Evolutionary conservation across 1,140 invertebrate genomes (phyloP), one percentile per base, ranked within the genome.

Genomic region (Matsumurasca onukii): DNA sequence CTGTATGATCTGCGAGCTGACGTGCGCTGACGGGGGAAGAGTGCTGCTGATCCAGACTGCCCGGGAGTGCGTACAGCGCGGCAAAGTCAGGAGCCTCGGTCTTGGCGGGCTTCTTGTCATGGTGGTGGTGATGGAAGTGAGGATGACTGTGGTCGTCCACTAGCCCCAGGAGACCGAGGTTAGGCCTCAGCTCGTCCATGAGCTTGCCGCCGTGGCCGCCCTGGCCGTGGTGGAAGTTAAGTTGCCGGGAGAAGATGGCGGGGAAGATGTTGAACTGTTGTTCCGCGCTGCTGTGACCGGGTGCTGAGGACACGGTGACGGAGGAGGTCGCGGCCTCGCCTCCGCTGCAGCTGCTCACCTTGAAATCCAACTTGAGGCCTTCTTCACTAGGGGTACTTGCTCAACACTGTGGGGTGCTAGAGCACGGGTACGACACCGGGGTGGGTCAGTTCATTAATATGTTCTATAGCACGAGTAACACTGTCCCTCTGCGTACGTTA

Each of bases 261-360:
- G 91, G 91, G 79, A 93, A 93, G 73, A 93, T 93, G 81, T 93
- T 93, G 84, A 93, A 93, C 81, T 93, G 91, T 75, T 92, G 90
- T 75, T 84, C 81, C 49, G 81, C 78, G 73, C 82, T 70, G 39
- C 64, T 61, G 30, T 69, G 63, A 13, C 34, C 25, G 17, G 57
- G 34, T 2, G 34, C 62, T 64, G 71, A 31, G 34, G 59, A 45
- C 20, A 49, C 31, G 22, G 65, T 15, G 30, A 30, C 59, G 5
- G 65, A 31, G 45, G 61, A 45, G 31, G 63, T 39, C 17, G 51
- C 9, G 48, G 29, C 61, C 1, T 62, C 61, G 22, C 65, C 69
- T 17, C 70, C 66, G 72, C 25, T 20, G 22, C 67, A 63, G 52
- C 67, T 66, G 3, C 13, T 34, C 27, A 31, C 61, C 66, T 70